Evolutionary conservation across 2,888 invertebrate species (phyloP).

Genomic region (Eurois occulta): DNA sequence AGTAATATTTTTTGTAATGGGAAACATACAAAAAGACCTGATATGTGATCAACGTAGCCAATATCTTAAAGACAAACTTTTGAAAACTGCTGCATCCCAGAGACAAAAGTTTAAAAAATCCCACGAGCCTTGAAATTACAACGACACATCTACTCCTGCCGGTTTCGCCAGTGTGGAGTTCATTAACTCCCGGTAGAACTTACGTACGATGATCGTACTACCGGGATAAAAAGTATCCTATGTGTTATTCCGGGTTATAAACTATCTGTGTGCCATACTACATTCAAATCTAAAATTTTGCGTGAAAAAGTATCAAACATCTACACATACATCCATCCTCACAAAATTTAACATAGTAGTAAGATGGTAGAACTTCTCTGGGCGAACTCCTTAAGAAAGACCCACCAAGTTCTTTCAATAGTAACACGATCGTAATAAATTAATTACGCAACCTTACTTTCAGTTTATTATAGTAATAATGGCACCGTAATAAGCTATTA

Average conservation of each 20-base stretch:
- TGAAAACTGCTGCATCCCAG: neutral
- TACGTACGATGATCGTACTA: too few relatives aligned
- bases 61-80: neutral
- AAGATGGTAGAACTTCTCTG: neutral
- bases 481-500: constrained; percentile 42
- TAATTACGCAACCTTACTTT: constrained; percentile 47
- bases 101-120: neutral
- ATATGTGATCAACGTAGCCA: neutral
- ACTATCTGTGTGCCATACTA: too few relatives aligned
- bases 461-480: constrained; percentile 42
- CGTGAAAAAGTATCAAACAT: too few relatives aligned
- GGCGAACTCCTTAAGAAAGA: neutral
- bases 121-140: neutral
- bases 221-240: too few relatives aligned
- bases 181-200: too few relatives aligned
- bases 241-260: too few relatives aligned
- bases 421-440: constrained; percentile 16
- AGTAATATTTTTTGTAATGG: neutral
- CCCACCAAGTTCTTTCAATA: constrained; percentile 11
- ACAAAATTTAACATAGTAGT: too few relatives aligned
- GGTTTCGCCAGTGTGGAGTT: too few relatives aligned
- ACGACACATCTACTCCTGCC: neutral
- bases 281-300: too few relatives aligned
- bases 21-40: neutral
- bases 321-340: too few relatives aligned